Evolutionary conservation across 2,797 vertebrate genomes (phyloP).

Genomic region (Dromococcyx pavoninus): DNA sequence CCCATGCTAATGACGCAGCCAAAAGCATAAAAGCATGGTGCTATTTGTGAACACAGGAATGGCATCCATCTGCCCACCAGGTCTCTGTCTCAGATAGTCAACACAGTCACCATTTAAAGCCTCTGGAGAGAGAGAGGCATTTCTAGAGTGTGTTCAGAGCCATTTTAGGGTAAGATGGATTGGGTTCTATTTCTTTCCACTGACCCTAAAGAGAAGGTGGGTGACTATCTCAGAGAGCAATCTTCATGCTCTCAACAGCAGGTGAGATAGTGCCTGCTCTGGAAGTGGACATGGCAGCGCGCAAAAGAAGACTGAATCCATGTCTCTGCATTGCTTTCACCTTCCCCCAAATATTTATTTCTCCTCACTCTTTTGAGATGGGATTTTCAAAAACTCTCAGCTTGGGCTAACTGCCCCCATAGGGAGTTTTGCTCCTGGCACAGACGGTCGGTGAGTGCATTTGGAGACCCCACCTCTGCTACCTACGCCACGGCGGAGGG

Average conservation of each 20-base stretch:
- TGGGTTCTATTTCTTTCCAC: not conserved
- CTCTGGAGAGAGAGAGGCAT: not conserved
- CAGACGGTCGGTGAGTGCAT: not conserved
- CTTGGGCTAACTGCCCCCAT: not conserved
- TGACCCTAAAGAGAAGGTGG: not conserved
- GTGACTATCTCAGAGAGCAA: not conserved
- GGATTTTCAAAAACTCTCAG: not conserved
- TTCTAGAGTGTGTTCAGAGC: not conserved
- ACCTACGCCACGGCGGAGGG: accelerated
- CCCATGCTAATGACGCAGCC: not conserved
- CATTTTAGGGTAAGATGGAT: not conserved
- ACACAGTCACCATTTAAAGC: not conserved
- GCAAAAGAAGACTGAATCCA: not conserved
- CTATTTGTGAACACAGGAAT: not conserved
- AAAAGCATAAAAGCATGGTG: not conserved
- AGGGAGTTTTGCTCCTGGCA: not conserved
- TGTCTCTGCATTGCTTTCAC: not conserved
- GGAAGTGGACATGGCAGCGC: not conserved
- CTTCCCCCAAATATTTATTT: not conserved
- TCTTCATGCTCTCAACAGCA: not conserved
- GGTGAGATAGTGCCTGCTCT: not conserved
- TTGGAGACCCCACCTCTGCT: not conserved
- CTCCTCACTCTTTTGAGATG: not conserved
- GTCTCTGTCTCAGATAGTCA: not conserved
- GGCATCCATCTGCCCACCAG: not conserved